Evolutionary conservation across 2,113 vertebrate species (phyloP).

Genomic region (Muntiacus reevesi): DNA sequence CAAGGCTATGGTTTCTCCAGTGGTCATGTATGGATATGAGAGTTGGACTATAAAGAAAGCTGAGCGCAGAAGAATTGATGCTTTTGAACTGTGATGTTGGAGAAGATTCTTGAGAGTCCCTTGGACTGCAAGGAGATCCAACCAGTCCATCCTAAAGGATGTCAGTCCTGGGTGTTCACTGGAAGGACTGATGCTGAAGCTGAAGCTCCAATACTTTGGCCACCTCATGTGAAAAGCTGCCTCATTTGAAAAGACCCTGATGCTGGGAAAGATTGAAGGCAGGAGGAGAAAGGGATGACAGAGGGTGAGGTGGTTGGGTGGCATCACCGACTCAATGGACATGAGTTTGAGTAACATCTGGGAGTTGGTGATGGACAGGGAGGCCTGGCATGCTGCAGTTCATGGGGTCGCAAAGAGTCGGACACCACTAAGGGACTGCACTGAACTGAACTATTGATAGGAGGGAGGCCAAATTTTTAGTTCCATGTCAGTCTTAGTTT

Average conservation of each 20-base stretch:
- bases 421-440: no score
- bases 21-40: not conserved
- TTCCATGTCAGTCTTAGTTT: not conserved
- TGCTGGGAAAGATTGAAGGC: no score
- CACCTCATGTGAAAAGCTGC: not conserved
- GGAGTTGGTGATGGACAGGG: no score
- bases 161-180: not conserved
- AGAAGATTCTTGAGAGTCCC: not conserved
- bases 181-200: not conserved
- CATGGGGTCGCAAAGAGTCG: no score
- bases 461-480: not conserved
- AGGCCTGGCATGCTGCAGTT: no score
- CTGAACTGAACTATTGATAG: not conserved
- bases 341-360: no score
- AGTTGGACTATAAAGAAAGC: not conserved
- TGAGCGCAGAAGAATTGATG: not conserved
- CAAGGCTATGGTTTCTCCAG: not conserved
- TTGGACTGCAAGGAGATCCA: not conserved
- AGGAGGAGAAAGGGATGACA: no score
- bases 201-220: not conserved
- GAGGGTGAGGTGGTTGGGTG: no score
- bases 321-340: no score
- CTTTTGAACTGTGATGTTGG: not conserved
- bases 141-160: not conserved
- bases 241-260: not conserved